Evolutionary conservation across 2,113 vertebrate species (phyloP).

Genomic region (Hydrochoerus hydrochaeris): DNA sequence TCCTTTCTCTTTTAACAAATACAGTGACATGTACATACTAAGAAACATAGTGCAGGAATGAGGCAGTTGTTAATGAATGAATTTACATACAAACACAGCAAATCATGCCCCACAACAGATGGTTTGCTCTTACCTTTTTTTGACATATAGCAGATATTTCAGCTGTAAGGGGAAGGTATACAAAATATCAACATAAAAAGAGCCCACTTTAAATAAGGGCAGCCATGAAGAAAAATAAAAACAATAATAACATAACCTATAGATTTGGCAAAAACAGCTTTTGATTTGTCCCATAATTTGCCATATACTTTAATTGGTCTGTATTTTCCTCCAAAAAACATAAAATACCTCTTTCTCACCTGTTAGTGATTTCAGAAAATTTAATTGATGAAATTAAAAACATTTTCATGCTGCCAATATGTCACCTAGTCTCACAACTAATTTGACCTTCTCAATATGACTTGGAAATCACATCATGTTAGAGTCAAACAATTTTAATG

Average conservation of each 20-base stretch:
- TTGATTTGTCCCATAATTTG: slow-evolving; percentile 10
- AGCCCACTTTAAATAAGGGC: slow-evolving; percentile 67
- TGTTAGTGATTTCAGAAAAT: not conserved
- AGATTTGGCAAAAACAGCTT: not conserved
- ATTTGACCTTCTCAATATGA: slow-evolving; percentile 1
- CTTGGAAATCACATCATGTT: slow-evolving; percentile 37
- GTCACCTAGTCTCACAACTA: not conserved
- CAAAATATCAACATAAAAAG: slow-evolving; percentile 86
- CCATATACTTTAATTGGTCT: not conserved
- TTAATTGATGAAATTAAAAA: not conserved
- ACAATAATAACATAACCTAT: slow-evolving; percentile 6
- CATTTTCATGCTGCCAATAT: not conserved
- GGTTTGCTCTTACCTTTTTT: slow-evolving; percentile 96
- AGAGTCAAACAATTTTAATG: slow-evolving; percentile 1
- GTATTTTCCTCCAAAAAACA: not conserved
- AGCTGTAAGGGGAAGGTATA: slow-evolving; percentile 93
- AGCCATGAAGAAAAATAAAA: slow-evolving; percentile 28
- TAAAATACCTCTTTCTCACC: slow-evolving; percentile 11
- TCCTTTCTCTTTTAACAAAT: slow-evolving; percentile 65
- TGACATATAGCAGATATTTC: slow-evolving; percentile 99
- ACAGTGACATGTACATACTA: slow-evolving; percentile 62
- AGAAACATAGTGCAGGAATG: slow-evolving; percentile 68
- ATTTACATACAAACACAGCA: slow-evolving; percentile 80
- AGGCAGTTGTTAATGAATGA: slow-evolving; percentile 81
- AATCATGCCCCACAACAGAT: slow-evolving; percentile 82